A percentile compares a stretch with the other conserved stretches of the same genome.
phyloP scores from a whole-genome alignment of 2,113 vertebrate genomes.

The Dromiciops gliroides region DNA sequence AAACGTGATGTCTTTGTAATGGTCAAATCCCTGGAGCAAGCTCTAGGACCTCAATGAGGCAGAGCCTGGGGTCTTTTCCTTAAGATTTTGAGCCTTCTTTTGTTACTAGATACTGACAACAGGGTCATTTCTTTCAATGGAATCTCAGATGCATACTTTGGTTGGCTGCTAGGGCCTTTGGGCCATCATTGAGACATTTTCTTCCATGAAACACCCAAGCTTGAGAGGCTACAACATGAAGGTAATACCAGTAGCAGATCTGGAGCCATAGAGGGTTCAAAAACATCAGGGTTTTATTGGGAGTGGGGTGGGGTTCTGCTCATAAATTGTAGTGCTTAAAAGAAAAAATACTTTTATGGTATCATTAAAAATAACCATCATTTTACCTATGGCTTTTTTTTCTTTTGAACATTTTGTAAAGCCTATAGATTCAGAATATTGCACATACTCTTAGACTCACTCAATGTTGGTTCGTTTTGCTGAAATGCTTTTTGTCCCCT shows the following conservation, averaged over 20 bases:
- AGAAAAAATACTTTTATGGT: no score
- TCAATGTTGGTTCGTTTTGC: no score
- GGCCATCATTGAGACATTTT: background rate
- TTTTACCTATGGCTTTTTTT: no score
- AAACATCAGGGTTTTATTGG: no score
- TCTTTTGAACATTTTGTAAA: no score
- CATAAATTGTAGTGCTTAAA: no score
- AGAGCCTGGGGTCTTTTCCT: background rate
- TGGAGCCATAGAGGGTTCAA: background rate
- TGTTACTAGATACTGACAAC: background rate
- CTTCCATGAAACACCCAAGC: background rate
- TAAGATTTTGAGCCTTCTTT: background rate
- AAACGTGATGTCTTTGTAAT: background rate
- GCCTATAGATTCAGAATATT: no score
- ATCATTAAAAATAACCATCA: no score
- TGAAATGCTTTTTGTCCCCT: no score
- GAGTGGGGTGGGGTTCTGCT: no score
- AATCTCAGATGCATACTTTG: background rate
- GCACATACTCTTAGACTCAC: no score
- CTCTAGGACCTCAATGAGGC: background rate
- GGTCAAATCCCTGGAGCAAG: background rate
- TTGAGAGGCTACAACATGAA: background rate
- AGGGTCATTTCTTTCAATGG: background rate
- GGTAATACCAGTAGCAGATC: no score
- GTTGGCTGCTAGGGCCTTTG: background rate